phyloP scores from a whole-genome alignment of 1,140 invertebrate species.

The Aphidius gifuensis region DNA sequence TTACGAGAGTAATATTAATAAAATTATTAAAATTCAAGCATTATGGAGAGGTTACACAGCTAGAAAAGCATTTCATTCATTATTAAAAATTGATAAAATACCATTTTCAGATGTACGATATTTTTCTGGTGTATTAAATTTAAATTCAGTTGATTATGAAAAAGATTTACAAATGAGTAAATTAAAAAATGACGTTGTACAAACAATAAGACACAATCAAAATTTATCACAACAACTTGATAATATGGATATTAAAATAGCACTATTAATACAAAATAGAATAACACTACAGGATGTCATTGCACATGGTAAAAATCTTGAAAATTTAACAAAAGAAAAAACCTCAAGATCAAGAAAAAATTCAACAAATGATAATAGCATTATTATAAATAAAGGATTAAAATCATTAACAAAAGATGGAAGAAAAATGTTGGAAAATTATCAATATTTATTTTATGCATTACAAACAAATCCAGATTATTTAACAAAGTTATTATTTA shows the following conservation, averaged over 20 bases:
- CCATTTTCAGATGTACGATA: slow-evolving; percentile 69
- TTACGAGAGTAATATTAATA: slow-evolving; percentile 51
- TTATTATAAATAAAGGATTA: slow-evolving; percentile 59
- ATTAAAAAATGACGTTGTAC: slow-evolving; percentile 70
- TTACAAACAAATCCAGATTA: slow-evolving; percentile 77
- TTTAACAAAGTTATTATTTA: slow-evolving; percentile 73
- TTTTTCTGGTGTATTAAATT: slow-evolving; percentile 71
- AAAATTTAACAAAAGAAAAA: slow-evolving; percentile 61
- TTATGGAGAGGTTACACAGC: slow-evolving; percentile 63
- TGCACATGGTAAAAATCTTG: slow-evolving; percentile 66
- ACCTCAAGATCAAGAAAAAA: slow-evolving; percentile 35
- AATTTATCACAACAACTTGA: slow-evolving; percentile 73
- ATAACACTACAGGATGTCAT: slow-evolving; percentile 72
- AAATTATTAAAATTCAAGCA: slow-evolving; percentile 66
- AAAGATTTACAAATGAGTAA: slow-evolving; percentile 65
- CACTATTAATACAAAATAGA: slow-evolving; percentile 77
- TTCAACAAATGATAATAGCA: slow-evolving; percentile 13
- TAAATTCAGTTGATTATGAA: slow-evolving; percentile 70
- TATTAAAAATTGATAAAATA: slow-evolving; percentile 65
- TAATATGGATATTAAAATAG: slow-evolving; percentile 81
- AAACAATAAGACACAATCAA: slow-evolving; percentile 73
- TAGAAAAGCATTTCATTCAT: slow-evolving; percentile 58
- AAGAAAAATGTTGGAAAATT: slow-evolving; percentile 67
- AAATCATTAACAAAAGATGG: slow-evolving; percentile 74
- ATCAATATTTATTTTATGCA: slow-evolving; percentile 79